Conservation (phyloP, 2,888 invertebrate genomes). For the Bombylius discolor region DNA sequence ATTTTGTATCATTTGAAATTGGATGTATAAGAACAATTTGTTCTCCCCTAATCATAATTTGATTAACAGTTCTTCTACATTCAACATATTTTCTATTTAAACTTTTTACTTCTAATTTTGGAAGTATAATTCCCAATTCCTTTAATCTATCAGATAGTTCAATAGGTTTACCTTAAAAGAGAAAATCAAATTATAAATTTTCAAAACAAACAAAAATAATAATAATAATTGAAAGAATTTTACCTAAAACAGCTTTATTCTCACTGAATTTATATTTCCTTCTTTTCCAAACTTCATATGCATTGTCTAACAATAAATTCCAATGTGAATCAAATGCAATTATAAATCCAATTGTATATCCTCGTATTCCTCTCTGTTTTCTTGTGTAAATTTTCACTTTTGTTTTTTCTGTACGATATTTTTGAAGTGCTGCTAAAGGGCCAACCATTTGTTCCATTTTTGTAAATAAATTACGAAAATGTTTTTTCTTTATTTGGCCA, state of each 20-base stretch:
- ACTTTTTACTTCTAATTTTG: slow-evolving; percentile 43
- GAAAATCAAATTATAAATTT: too few relatives aligned
- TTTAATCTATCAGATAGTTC: slow-evolving; percentile 36
- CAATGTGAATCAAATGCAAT: slow-evolving; percentile 88
- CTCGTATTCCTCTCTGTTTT: slow-evolving; percentile 56
- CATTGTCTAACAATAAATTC: slow-evolving; percentile 77
- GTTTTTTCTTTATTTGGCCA: slow-evolving; percentile 14
- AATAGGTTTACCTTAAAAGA: slow-evolving; percentile 33
- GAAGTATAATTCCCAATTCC: slow-evolving; percentile 39
- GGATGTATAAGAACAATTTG: slow-evolving; percentile 49
- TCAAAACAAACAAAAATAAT: not conserved
- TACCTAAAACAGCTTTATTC: slow-evolving; percentile 18
- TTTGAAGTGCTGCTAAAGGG: slow-evolving; percentile 48
- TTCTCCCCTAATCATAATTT: slow-evolving; percentile 63
- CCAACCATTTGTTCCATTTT: slow-evolving; percentile 43
- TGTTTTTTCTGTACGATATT: slow-evolving; percentile 30
- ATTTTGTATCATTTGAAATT: not conserved
- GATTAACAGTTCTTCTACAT: slow-evolving; percentile 52
- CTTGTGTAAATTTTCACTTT: slow-evolving; percentile 46
- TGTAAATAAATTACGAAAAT: slow-evolving; percentile 39
- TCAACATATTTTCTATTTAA: slow-evolving; percentile 49
- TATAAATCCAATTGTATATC: slow-evolving; percentile 63
- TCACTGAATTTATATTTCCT: slow-evolving; percentile 35
- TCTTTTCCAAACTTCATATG: slow-evolving; percentile 66
- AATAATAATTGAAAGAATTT: slow-evolving; percentile 16